Percentiles rank a stretch among this genome's conserved stretches.
Evolutionary conservation across 2,113 vertebrate species (phyloP).

Genomic region (Microtus richardsoni): DNA sequence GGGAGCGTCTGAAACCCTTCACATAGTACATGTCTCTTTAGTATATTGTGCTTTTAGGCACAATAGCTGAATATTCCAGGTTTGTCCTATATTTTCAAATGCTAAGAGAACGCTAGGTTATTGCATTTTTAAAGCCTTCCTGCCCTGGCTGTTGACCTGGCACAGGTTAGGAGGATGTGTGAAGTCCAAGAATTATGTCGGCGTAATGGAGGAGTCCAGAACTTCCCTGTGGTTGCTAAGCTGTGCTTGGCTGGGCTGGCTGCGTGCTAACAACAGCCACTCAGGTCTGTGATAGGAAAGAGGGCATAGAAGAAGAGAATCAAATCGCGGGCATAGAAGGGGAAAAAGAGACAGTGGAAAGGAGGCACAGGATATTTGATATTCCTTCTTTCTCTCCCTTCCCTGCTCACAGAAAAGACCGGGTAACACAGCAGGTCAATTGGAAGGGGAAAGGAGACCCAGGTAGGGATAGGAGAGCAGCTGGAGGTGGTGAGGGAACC

Average conservation of each 20-base stretch:
- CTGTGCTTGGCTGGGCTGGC: not conserved
- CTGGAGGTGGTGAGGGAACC: conserved; percentile 2
- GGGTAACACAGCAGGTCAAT: not conserved
- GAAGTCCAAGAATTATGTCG: not conserved
- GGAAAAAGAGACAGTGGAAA: not conserved
- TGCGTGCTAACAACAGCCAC: not conserved
- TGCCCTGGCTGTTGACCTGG: not conserved
- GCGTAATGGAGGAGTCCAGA: not conserved
- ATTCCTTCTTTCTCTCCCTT: not conserved
- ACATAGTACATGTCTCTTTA: not conserved
- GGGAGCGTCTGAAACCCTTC: not conserved
- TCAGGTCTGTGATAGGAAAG: conserved; percentile 57
- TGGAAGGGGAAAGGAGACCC: not conserved
- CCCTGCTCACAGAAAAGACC: not conserved
- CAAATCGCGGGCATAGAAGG: not conserved
- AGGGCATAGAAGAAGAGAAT: not conserved
- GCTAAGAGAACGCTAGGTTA: conserved; percentile 15
- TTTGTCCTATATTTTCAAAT: conserved; percentile 14
- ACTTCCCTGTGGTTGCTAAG: not conserved
- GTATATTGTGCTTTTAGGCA: not conserved
- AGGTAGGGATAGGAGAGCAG: not conserved
- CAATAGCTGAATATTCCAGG: not conserved
- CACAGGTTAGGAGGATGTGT: not conserved
- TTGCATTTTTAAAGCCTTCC: not conserved
- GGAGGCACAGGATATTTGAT: not conserved